Percentiles rank a stretch among this genome's conserved stretches.
Conservation (phyloP, 2,113 vertebrate genomes). For the Rhombomys opimus region DNA sequence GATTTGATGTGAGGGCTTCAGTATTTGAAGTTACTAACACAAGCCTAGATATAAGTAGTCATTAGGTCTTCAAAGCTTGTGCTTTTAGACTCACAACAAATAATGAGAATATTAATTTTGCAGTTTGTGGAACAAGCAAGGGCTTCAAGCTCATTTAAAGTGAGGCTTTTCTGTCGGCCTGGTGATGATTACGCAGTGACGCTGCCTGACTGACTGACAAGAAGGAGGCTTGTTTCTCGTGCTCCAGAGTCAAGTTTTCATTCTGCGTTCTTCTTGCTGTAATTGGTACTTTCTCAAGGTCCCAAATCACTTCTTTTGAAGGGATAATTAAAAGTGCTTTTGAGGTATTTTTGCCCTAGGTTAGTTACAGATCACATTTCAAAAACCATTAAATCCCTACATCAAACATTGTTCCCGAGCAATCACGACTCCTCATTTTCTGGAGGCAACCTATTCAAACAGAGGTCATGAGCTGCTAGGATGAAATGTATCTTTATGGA, state of each 20-base stretch:
- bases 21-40: slow-evolving; percentile 40
- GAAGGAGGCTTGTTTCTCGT: slow-evolving; percentile 37
- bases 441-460: background rate
- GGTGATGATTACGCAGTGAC: slow-evolving; percentile 33
- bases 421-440: background rate
- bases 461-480: background rate
- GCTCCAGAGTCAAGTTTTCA: background rate
- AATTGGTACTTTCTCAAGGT: slow-evolving; percentile 10
- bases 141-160: slow-evolving; percentile 38
- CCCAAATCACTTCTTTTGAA: background rate
- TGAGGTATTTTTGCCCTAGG: background rate
- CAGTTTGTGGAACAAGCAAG: background rate
- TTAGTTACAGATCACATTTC: background rate
- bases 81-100: background rate
- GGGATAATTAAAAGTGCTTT: slow-evolving; percentile 18
- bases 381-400: slow-evolving; percentile 1
- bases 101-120: slow-evolving; percentile 54
- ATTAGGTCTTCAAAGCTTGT: slow-evolving; percentile 60
- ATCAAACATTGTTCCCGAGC: background rate
- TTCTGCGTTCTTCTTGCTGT: slow-evolving; percentile 37
- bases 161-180: slow-evolving; percentile 6
- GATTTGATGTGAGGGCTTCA: background rate
- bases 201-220: background rate
- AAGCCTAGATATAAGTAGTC: slow-evolving; percentile 12
- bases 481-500: background rate